Conservation (phyloP, 23 tunicate species). For the Ascidia mentula region DNA sequence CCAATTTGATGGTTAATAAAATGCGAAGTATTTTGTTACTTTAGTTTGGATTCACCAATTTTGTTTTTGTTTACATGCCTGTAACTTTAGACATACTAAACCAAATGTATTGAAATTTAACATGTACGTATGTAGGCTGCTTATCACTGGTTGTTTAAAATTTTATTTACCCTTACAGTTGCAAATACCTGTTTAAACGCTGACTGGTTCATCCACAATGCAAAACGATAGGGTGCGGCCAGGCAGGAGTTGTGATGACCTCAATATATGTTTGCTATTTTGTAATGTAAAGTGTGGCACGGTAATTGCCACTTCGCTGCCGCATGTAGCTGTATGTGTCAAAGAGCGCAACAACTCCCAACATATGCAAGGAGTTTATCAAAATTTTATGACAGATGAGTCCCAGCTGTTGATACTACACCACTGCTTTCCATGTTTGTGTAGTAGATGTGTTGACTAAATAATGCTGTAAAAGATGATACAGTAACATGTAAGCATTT, state of each 20-base stretch:
- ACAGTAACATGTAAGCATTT: not conserved
- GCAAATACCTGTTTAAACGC: not conserved
- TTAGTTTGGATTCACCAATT: too few relatives aligned
- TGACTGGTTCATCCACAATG: not conserved
- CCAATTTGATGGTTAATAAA: too few relatives aligned
- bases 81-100: too few relatives aligned
- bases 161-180: not conserved
- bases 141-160: too few relatives aligned
- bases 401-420: not conserved
- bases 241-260: conserved; percentile 2
- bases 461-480: not conserved
- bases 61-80: too few relatives aligned
- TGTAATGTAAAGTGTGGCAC: conserved; percentile 3
- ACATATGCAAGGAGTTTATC: conserved; percentile 1
- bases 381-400: not conserved
- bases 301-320: not conserved
- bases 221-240: conserved; percentile 3
- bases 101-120: too few relatives aligned
- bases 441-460: not conserved
- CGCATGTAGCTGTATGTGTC: conserved; percentile 1
- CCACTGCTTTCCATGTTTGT: conserved; percentile 1
- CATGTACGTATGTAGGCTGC: too few relatives aligned
- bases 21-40: too few relatives aligned
- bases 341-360: too few relatives aligned
- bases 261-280: too few relatives aligned